phyloP scores from a whole-genome alignment of 1,140 invertebrate species.

The Propsilocerus akamusi region DNA sequence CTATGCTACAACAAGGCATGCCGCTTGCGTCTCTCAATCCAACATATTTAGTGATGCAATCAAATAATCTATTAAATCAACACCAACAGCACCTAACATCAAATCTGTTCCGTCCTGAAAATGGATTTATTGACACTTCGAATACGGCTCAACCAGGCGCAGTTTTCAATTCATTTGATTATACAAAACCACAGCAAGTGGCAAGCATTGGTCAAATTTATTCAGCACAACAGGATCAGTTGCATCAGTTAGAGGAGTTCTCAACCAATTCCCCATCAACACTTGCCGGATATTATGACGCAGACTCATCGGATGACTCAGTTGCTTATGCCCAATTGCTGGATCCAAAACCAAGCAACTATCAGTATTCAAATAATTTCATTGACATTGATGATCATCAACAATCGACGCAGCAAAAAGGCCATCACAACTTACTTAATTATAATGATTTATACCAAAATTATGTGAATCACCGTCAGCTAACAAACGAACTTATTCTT shows the following conservation, averaged over 20 bases:
- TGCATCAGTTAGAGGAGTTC: background rate
- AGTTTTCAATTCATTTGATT: slow-evolving; percentile 3
- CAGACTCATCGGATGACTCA: background rate
- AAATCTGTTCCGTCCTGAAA: slow-evolving; percentile 19
- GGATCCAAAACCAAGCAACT: background rate
- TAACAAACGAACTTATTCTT: background rate
- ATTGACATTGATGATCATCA: background rate
- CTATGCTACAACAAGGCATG: slow-evolving; percentile 8
- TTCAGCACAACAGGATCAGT: background rate
- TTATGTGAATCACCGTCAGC: no score
- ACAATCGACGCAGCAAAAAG: background rate
- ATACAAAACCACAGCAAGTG: background rate
- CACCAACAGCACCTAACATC: slow-evolving; percentile 13
- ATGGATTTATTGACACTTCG: slow-evolving; percentile 13
- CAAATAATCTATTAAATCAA: slow-evolving; percentile 20
- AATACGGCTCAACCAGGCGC: slow-evolving; percentile 14
- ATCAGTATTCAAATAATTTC: background rate
- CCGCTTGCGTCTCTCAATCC: slow-evolving; percentile 23
- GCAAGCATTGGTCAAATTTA: background rate
- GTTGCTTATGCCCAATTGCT: background rate
- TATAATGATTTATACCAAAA: background rate
- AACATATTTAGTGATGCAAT: slow-evolving; percentile 22
- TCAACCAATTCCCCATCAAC: background rate
- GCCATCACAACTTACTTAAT: background rate
- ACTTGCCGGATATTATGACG: background rate